phyloP scores from a whole-genome alignment of 1,140 invertebrate species.

The Phocides pigmalion region DNA sequence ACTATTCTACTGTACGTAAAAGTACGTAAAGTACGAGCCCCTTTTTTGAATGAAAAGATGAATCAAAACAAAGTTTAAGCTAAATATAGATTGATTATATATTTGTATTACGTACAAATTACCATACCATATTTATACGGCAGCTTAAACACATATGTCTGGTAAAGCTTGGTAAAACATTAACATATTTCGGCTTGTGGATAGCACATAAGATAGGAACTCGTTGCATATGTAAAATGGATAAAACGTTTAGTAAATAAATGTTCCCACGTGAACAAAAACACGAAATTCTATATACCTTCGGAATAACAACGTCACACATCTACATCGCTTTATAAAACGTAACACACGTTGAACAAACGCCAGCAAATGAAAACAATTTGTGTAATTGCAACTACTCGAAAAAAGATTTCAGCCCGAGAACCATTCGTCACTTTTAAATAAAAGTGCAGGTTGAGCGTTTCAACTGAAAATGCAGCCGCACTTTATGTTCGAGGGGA shows the following conservation, averaged over 20 bases:
- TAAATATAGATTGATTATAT: too few species aligned
- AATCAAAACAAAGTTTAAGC: too few species aligned
- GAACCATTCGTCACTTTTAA: slow-evolving; percentile 21
- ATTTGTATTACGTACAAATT: too few species aligned
- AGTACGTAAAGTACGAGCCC: too few species aligned
- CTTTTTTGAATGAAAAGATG: too few species aligned
- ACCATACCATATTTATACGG: too few species aligned
- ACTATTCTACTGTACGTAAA: too few species aligned
- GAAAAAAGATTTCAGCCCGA: slow-evolving; percentile 12
- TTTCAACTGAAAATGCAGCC: slow-evolving; percentile 10
- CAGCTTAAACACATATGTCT: too few species aligned
- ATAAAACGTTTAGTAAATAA: neutral
- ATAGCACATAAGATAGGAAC: too few species aligned
- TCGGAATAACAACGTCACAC: neutral
- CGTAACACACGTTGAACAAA: neutral
- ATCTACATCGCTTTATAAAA: neutral
- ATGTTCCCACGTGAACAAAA: neutral
- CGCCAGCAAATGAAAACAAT: slow-evolving; percentile 13
- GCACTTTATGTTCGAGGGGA: slow-evolving; percentile 20
- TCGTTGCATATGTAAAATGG: neutral
- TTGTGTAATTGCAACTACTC: slow-evolving; percentile 16
- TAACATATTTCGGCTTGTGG: too few species aligned
- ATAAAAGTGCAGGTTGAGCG: slow-evolving; percentile 18
- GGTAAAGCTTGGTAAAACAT: too few species aligned
- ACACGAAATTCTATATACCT: neutral